These are phyloP conservation scores for Thera britannica DNA, from an alignment of 2,888 invertebrate genomes.

Conservation along the genomic window DNA sequence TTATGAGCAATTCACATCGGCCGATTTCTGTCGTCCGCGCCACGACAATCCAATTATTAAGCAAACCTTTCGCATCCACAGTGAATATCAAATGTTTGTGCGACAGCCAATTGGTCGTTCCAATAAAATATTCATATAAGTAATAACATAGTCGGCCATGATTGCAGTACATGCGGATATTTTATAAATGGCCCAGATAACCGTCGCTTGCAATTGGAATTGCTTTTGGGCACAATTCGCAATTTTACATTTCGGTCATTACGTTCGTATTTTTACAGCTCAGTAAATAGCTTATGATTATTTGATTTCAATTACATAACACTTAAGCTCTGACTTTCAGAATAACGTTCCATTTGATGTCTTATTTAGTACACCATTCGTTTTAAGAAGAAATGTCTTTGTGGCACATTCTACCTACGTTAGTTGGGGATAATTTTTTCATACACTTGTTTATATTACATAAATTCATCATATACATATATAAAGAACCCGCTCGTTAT, in stretches of 20 bases:
- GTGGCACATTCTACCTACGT: neutral
- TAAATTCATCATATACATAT: conserved; percentile 33
- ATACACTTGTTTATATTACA: conserved; percentile 10
- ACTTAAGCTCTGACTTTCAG: neutral
- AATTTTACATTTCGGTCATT: conserved; percentile 26
- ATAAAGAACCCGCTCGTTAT: conserved; percentile 43
- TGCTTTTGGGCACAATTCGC: conserved; percentile 21
- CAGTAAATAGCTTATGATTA: conserved; percentile 15
- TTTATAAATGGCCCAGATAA: conserved; percentile 45
- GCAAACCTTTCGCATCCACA: conserved; percentile 76
- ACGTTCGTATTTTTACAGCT: conserved; percentile 22
- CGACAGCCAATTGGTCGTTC: conserved; percentile 67
- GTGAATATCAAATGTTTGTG: conserved; percentile 77
- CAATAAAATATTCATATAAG: conserved; percentile 76
- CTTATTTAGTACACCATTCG: neutral
- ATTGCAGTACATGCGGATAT: conserved; percentile 40
- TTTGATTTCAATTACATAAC: conserved; percentile 23
- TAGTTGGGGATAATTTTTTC: neutral
- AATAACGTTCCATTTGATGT: neutral
- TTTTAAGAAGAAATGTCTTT: neutral
- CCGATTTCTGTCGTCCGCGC: conserved; percentile 67
- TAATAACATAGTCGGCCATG: conserved; percentile 61
- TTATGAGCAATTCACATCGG: conserved; percentile 75
- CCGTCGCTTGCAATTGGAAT: conserved; percentile 27
- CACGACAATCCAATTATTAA: conserved; percentile 80